Conservation (phyloP, 2,797 vertebrate species). For the Coregonus sp. region DNA sequence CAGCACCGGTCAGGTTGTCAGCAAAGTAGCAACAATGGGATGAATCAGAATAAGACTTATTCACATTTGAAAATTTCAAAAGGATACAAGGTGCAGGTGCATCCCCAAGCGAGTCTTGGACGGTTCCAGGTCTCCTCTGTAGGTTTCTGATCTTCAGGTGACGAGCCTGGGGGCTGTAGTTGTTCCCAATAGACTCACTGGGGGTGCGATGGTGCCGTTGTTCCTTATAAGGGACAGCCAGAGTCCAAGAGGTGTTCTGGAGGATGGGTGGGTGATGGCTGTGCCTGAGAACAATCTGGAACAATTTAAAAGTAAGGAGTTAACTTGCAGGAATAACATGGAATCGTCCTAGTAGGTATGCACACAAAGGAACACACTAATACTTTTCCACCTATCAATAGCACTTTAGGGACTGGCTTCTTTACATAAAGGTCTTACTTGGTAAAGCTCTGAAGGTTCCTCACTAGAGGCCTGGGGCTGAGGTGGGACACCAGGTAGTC, state of each 20-base stretch:
- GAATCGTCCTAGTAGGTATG: not conserved
- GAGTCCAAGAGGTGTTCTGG: slow-evolving; percentile 75
- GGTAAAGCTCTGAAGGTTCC: slow-evolving; percentile 69
- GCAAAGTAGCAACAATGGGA: not conserved
- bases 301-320: slow-evolving; percentile 15
- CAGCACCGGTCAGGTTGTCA: not conserved
- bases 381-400: not conserved
- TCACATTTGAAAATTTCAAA: slow-evolving; percentile 25
- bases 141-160: slow-evolving; percentile 78
- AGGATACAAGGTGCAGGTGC: slow-evolving; percentile 64
- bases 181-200: slow-evolving; percentile 87
- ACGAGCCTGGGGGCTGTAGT: slow-evolving; percentile 77
- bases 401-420: not conserved
- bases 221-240: slow-evolving; percentile 85
- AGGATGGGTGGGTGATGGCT: slow-evolving; percentile 82
- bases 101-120: slow-evolving; percentile 19
- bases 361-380: not conserved
- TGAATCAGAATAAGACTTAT: not conserved
- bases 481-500: slow-evolving; percentile 53
- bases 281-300: slow-evolving; percentile 68
- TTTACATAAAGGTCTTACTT: slow-evolving; percentile 62
- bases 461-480: slow-evolving; percentile 46
- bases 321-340: not conserved
- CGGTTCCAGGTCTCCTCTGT: slow-evolving; percentile 37
- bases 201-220: slow-evolving; percentile 70